Base-by-base conservation (phyloP, 1,140 invertebrate genomes). In the Microplitis demolitor region DNA sequence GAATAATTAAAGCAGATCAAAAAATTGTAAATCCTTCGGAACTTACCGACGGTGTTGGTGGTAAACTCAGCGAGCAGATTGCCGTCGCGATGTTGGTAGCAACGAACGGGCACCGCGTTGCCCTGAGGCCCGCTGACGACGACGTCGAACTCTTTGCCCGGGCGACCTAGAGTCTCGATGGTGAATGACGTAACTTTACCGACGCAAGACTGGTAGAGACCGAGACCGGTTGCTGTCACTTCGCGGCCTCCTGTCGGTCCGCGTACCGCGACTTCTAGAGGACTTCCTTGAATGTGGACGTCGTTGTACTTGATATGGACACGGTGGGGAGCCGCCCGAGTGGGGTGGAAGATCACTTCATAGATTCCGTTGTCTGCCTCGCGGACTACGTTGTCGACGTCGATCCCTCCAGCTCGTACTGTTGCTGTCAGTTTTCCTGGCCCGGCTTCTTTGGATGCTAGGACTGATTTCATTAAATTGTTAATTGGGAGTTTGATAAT, bases 41-140 rank as follows among this genome's bases (percentile, higher is more conserved):
- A 74, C 82, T 60, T 72, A 87, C 85, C 85, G 9, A 93, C 90
- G 76, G 91, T 91, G 77, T 92, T 92, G 9, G 97, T 95, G 8
- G 93, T 96, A 81, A 95, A 98, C 85, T 98, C 96, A 0, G 96
- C 96, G 79, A 97, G 90, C 54, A 98, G 87, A 82, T 96, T 94
- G 9, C 96, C 96, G 78, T 97, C 96, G 84, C 97, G 96, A 74
- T 97, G 97, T 84, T 97, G 96, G 84, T 98, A 98, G 85, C 97
- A 98, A 67, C 94, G 89, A 1, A 98, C 96, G 0, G 97, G 96
- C 31, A 99, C 90, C 0, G 96, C 96, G 76, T 95, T 93, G 5
- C 96, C 94, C 50, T 92, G 93, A 0, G 97, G 96, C 11, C 97
- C 94, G 0, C 89, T 93, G 1, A 97, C 93, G 0, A 97, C 93